These are phyloP conservation scores for Platichthys stellatus DNA, from an alignment of 2,113 vertebrate genomes.

Conservation along the genomic window DNA sequence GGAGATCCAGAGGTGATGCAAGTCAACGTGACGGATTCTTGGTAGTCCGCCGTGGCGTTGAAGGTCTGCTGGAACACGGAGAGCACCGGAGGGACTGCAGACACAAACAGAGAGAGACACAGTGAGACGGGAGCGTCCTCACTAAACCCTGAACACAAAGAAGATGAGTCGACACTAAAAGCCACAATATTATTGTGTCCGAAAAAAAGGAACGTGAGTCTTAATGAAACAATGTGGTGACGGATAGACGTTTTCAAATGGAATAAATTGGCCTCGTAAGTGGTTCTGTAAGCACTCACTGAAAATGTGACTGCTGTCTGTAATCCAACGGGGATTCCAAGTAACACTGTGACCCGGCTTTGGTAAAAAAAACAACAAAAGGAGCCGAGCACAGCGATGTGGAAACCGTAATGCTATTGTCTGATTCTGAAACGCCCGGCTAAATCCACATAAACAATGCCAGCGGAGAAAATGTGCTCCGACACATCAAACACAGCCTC, in stretches of 20 bases:
- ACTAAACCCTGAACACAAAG: neutral
- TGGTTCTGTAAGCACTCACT: conserved; percentile 19
- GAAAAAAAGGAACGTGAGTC: neutral
- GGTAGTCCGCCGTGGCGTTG: conserved; percentile 95
- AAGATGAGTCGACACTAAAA: neutral
- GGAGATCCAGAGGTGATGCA: conserved; percentile 93
- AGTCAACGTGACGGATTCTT: conserved; percentile 89
- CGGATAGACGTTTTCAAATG: conserved; percentile 11
- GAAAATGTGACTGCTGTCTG: conserved; percentile 32
- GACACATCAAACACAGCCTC: conserved; percentile 36
- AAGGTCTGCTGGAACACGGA: conserved; percentile 89
- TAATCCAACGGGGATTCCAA: conserved; percentile 50
- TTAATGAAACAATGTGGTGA: neutral
- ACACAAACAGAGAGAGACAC: conserved; percentile 25
- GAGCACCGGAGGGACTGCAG: conserved; percentile 90
- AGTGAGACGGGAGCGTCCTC: neutral
- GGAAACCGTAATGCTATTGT: conserved; percentile 48
- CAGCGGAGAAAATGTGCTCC: neutral
- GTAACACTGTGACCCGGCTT: conserved; percentile 57
- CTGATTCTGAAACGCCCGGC: conserved; percentile 24
- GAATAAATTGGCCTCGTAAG: conserved; percentile 40
- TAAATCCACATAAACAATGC: conserved; percentile 40
- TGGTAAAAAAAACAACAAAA: conserved; percentile 41
- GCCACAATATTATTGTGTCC: neutral
- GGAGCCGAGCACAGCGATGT: conserved; percentile 17